These are phyloP conservation scores for Tragelaphus strepsiceros DNA, from an alignment of 2,113 vertebrate genomes.

Conservation along the genomic window DNA sequence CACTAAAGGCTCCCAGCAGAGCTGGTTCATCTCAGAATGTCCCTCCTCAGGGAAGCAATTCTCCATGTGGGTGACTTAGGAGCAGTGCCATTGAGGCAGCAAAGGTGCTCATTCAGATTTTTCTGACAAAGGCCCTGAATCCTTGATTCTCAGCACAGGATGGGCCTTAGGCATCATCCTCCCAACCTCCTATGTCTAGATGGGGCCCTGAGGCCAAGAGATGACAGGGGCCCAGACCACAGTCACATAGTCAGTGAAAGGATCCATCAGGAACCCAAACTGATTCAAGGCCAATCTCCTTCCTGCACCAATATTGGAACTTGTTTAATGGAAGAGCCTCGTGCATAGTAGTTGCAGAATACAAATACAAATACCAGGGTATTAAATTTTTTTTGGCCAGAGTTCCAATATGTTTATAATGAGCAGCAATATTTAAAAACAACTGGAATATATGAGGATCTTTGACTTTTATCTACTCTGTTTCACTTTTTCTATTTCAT, in stretches of 20 bases:
- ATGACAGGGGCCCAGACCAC: no score
- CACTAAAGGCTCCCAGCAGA: background rate
- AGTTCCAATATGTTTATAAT: background rate
- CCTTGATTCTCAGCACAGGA: background rate
- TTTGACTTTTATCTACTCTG: background rate
- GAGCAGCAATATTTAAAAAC: background rate
- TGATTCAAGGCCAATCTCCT: background rate
- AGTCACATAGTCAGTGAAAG: background rate
- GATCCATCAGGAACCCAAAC: background rate
- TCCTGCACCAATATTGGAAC: fast-evolving
- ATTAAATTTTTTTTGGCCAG: background rate
- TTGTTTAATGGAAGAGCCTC: no score
- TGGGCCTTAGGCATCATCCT: fast-evolving
- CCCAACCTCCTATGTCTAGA: fast-evolving
- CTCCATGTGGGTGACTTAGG: background rate
- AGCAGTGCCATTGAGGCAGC: fast-evolving
- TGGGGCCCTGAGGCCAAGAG: background rate
- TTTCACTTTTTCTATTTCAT: background rate
- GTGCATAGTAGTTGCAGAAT: fast-evolving
- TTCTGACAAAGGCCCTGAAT: background rate
- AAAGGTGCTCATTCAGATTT: background rate
- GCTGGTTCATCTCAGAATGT: background rate
- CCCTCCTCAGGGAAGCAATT: background rate
- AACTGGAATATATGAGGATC: background rate
- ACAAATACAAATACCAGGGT: background rate